Base-by-base conservation (phyloP, 2,888 invertebrate genomes). In the Acanthoscelides obtectus region DNA sequence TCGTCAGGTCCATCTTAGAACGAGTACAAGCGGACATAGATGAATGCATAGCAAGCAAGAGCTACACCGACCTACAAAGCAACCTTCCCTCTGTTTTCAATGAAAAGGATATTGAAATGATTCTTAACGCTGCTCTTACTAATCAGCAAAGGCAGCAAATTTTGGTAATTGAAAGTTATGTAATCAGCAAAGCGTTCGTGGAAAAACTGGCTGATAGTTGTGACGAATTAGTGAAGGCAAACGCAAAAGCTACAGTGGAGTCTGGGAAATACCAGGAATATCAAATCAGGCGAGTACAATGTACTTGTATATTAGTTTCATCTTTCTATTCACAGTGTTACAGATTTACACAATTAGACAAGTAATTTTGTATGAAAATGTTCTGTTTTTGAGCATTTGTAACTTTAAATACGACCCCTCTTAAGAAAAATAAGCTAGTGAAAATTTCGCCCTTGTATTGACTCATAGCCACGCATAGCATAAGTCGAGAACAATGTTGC, bases 21-120 rank as follows among this genome's bases (percentile, higher is more conserved):
- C 90, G 91, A 80, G 84, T 91, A 5, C 93, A 96, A 78, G 93
- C 92, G 2, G 92, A 94, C 70, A 87, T 97, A 2, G 97, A 97
- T 79, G 97, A 97, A 85, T 94, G 93, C 75, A 89, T 94, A 75
- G 87, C 90, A 20, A 91, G 93, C n/a, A 93, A 91, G 79, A 91
- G 91, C 69, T 96, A 92, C 86, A 87, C 95, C 19, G 97, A 98
- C 86, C 87, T 97, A 72, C 90, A 94, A 82, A 91, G 92, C 64
- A 87, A 94, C 75, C 84, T 98, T 70, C 97, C 97, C 19, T 93
- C 95, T 2, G 90, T 95, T 73, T 91, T 97, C 81, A 92, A 91
- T 69, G 89, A 91, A 66, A 88, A 90, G 73, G 97, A 97, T 84
- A 91, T 93, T 74, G 90, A 91, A 77, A 90, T 91, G 80, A 86